Conservation (phyloP, 2,797 vertebrate species). For the Macropodus opercularis region DNA sequence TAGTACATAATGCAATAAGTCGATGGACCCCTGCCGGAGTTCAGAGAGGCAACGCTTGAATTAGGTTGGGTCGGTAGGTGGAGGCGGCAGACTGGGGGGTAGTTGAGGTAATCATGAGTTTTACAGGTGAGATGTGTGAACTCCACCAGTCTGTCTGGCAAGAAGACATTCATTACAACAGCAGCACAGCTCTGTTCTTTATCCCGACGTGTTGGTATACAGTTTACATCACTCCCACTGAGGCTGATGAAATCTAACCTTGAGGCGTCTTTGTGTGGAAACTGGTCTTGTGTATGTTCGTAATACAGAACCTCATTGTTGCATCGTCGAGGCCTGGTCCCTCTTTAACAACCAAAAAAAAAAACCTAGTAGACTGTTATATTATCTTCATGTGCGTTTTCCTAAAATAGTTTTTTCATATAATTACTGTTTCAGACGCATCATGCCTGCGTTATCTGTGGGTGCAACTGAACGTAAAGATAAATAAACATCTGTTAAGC, state of each 20-base stretch:
- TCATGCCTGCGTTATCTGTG: too few relatives aligned
- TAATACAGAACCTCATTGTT: constrained; percentile 2
- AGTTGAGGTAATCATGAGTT: constrained; percentile 46
- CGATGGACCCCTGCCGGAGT: constrained; percentile 60
- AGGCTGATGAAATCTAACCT: constrained; percentile 8
- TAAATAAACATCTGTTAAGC: too few relatives aligned
- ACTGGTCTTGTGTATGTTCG: not conserved
- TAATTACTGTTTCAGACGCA: too few relatives aligned
- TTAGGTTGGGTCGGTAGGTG: constrained; percentile 53
- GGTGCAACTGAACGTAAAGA: too few relatives aligned
- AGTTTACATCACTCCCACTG: not conserved
- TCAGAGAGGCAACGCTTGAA: constrained; percentile 68
- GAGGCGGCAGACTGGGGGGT: constrained; percentile 19
- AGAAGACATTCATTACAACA: not conserved
- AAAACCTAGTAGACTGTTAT: not conserved
- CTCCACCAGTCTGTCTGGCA: constrained; percentile 12
- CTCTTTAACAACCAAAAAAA: not conserved
- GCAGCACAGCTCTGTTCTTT: constrained; percentile 14
- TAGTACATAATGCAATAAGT: constrained; percentile 73
- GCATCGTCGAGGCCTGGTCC: not conserved
- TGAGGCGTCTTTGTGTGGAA: constrained; percentile 10
- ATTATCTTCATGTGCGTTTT: not conserved
- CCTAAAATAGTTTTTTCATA: not conserved
- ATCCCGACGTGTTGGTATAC: not conserved
- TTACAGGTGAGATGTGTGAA: constrained; percentile 49